Conservation (phyloP, 2,888 invertebrate species). For the Meliscaeva auricollis region DNA sequence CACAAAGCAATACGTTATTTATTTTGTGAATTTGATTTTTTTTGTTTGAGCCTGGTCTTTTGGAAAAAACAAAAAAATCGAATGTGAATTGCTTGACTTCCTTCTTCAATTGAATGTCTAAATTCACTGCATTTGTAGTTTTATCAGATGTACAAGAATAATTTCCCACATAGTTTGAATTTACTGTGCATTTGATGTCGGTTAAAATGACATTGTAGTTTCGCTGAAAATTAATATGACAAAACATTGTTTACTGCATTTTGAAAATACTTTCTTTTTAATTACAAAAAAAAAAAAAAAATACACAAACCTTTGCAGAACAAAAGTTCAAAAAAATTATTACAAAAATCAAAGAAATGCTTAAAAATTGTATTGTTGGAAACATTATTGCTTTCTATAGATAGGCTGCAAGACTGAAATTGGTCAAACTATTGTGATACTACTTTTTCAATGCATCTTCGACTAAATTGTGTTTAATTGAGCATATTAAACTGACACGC, state of each 20-base stretch:
- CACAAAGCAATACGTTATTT: not conserved
- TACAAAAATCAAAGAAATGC: not conserved
- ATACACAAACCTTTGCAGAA: not conserved
- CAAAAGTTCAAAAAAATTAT: not conserved
- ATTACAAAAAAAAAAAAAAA: not conserved
- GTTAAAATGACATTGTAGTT: not conserved
- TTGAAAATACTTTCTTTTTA: not conserved
- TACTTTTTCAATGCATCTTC: too few species aligned
- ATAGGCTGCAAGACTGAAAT: too few species aligned
- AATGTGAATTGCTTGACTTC: not conserved
- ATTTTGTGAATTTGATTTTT: not conserved
- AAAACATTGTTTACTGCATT: too few species aligned
- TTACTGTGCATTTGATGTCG: not conserved
- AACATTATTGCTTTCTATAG: not conserved
- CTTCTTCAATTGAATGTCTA: not conserved
- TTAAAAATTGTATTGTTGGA: not conserved
- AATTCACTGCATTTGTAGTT: not conserved
- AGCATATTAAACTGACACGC: too few species aligned
- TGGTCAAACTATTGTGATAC: too few species aligned
- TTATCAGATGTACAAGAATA: not conserved
- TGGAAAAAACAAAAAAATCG: not conserved
- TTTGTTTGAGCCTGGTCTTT: not conserved
- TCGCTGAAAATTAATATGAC: not conserved
- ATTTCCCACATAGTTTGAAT: not conserved
- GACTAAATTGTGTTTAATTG: too few species aligned